A percentile compares a stretch with the other conserved stretches of the same genome.
These are phyloP conservation scores for Phoxinus phoxinus DNA, from an alignment of 2,113 vertebrate species.

Conservation along the genomic window DNA sequence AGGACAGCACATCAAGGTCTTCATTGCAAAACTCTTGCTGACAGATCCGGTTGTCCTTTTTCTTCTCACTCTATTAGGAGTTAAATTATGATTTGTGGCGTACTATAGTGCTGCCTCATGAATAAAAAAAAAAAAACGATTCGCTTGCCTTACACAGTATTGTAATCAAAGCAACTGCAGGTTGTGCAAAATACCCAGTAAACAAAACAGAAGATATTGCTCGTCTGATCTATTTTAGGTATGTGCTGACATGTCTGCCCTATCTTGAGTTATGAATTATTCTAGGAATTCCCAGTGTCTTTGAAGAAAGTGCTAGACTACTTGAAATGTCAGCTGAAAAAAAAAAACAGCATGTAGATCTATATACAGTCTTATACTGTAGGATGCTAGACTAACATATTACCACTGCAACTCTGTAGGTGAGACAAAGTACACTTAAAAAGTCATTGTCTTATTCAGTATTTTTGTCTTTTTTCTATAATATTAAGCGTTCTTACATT, in stretches of 20 bases:
- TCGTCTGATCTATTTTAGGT: conserved; percentile 13
- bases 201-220: conserved; percentile 15
- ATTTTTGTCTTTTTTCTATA: neutral
- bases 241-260: neutral
- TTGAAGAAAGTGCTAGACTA: conserved; percentile 15
- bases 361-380: neutral
- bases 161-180: conserved; percentile 21
- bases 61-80: neutral
- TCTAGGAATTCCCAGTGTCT: neutral
- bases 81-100: neutral
- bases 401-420: neutral
- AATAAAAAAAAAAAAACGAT: conserved; percentile 5
- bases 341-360: neutral
- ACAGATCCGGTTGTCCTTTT: conserved; percentile 16
- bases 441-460: neutral
- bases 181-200: conserved; percentile 15
- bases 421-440: neutral
- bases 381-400: neutral
- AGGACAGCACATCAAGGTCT: neutral
- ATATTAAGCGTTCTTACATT: neutral
- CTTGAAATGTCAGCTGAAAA: neutral
- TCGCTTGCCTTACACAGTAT: conserved; percentile 4
- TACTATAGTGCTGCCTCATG: neutral
- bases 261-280: conserved; percentile 20
- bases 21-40: neutral